Base-by-base conservation (phyloP, 2,113 vertebrate species). In the Tonatia bakeri region DNA sequence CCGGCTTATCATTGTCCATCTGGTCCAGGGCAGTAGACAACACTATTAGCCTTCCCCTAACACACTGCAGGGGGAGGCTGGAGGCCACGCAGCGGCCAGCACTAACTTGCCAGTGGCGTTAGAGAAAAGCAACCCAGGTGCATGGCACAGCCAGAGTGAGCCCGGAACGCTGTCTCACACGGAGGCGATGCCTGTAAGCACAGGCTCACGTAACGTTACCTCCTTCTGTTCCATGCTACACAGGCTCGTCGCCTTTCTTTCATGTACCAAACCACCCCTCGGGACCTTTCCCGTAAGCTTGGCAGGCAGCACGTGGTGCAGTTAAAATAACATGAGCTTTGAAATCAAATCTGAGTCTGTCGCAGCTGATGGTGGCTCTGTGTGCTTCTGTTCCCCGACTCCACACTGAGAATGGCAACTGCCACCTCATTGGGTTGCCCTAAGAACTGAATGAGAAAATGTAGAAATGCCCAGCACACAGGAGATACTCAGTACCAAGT, bases 21-120 rank as follows among this genome's bases (percentile, higher is more conserved):
- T 59, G 11, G 67, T n/a, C 24, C 5, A 3, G 28, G 36, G 14
- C 1, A 1, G 9, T 2, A 43, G 28, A 50, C 1, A 38, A 7
- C 2, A 33, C 15, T 56, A 7, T 28, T 67, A n/a, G 64, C 22
- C 28, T 64, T 77, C 4, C 40, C 17, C 38, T 33, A 31, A 65
- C 17, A 22, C 36, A 43, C 2, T 24, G 4, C 11, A 31, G 79
- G 4, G 36, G 20, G 1, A 9, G 38, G 5, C 38, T 47, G 45
- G 8, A 59, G 43, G 40, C 24, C 67, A 85, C 40, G 36, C 5
- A 69, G 24, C 6, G 14, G 6, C 33, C 28, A 61, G 3, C 6
- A 72, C 45, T 8, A 43, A 73, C 40, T 75, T 56, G 56, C 52
- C 64, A 45, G 77, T 38, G 20, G 5, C 17, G 1, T 7, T 36